Base-by-base conservation (phyloP, 2,888 invertebrate species). In the Eretmocerus hayati region DNA sequence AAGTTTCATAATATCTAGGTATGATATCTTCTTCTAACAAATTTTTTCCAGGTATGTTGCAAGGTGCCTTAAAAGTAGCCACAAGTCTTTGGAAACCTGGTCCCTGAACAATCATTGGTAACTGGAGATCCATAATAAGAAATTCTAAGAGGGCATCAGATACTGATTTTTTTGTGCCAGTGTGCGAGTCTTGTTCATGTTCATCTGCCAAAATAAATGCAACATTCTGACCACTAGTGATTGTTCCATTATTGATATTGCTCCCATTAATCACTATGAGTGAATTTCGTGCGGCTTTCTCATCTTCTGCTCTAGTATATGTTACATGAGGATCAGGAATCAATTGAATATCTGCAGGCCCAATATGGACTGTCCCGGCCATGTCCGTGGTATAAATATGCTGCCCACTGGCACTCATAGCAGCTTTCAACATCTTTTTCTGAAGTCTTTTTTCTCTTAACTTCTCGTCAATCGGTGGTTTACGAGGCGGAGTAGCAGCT, bases 21-120 rank as follows among this genome's bases (percentile, higher is more conserved):
- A 76, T 69, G 20, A 75, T 66, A 47, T 74, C 74, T 45, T 74
- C 72, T 50, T 74, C 72, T 5, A 75, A 58, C 52, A 72, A 72
- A 43, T 65, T 67, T 59, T 72, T 74, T 41, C 69, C 70, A 1
- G 75, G 75, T 20, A 75, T 73, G 59, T 74, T 74, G 53, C 74
- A 73, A 0, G 74, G 73, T 0, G 74, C 72, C 33, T 66, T 65
- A 2, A 75, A 56, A 0, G 73, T 72, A 1, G 73, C 73, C 1
- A 75, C 65, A 2, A 75, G 61, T 40, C 72, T 65, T 50, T 74
- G 74, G 55, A 75, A 75, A 16, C 75, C 74, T 46, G 44, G 51
- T n/a, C 74, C 73, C 52, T 75, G 74, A 0, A 75, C 75, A 16
- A 75, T 66, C 46, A 73, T 72, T 2, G 75, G 74, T 16, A 71